Conservation (phyloP, 2,797 vertebrate genomes). For the Muscicapa striata region DNA sequence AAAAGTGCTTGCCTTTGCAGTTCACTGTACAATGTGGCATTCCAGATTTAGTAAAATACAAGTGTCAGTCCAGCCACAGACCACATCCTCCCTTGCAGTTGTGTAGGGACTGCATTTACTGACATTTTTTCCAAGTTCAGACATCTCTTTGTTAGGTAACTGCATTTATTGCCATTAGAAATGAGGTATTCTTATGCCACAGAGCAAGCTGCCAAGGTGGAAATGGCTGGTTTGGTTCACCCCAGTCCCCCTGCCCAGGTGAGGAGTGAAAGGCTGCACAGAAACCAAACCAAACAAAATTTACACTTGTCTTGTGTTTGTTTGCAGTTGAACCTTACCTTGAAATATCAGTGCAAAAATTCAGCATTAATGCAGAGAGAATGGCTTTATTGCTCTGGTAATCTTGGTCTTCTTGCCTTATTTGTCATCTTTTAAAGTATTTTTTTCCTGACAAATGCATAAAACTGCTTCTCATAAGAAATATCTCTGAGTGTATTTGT, state of each 20-base stretch:
- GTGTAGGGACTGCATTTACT: background rate
- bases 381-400: background rate
- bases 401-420: background rate
- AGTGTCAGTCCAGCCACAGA: slow-evolving; percentile 72
- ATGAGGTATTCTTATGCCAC: background rate
- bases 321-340: background rate
- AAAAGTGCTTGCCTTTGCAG: slow-evolving; percentile 72
- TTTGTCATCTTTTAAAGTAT: background rate
- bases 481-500: background rate
- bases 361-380: background rate
- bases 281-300: background rate
- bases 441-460: background rate
- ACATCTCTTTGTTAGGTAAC: background rate
- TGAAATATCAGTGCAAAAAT: background rate
- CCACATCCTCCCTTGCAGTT: slow-evolving; percentile 73
- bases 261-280: background rate
- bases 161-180: background rate
- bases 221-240: background rate
- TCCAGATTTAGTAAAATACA: slow-evolving; percentile 51
- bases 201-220: background rate
- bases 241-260: background rate
- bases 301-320: background rate
- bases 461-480: background rate
- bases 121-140: background rate
- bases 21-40: slow-evolving; percentile 19